Evolutionary conservation across 2,797 vertebrate genomes (phyloP).

Genomic region (Atherinosoma microstoma): DNA sequence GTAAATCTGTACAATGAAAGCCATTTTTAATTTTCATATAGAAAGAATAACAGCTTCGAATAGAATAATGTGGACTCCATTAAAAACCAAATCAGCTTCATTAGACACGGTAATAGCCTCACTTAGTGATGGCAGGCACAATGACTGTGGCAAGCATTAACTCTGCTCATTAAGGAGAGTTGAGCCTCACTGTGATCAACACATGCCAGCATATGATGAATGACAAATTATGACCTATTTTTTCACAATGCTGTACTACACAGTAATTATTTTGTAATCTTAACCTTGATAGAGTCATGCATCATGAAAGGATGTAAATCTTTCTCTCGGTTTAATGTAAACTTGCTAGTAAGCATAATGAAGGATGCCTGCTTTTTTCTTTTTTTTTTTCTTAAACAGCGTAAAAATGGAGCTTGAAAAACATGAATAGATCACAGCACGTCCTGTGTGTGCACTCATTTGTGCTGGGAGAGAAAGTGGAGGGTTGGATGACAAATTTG

Average conservation of each 20-base stretch:
- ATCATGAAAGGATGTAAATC: not conserved
- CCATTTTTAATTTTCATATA: constrained; percentile 44
- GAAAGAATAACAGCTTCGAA: constrained; percentile 53
- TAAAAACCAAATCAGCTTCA: constrained; percentile 55
- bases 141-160: constrained; percentile 52
- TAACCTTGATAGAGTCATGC: constrained; percentile 14
- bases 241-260: constrained; percentile 20
- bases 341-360: constrained; percentile 1
- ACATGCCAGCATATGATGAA: constrained; percentile 51
- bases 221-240: constrained; percentile 42
- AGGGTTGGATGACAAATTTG: constrained; percentile 68
- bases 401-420: constrained; percentile 42
- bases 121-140: constrained; percentile 54
- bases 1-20: constrained; percentile 41
- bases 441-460: constrained; percentile 55
- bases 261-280: constrained; percentile 37
- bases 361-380: constrained; percentile 8
- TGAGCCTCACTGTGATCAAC: constrained; percentile 54
- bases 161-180: constrained; percentile 62
- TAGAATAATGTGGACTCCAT: constrained; percentile 51
- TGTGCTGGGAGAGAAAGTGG: constrained; percentile 53
- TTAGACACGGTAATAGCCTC: constrained; percentile 62
- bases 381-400: constrained; percentile 1
- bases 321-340: constrained; percentile 16
- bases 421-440: constrained; percentile 35